Conservation (phyloP, 2,888 invertebrate genomes). For the Rhagophthalmus giganteus region DNA sequence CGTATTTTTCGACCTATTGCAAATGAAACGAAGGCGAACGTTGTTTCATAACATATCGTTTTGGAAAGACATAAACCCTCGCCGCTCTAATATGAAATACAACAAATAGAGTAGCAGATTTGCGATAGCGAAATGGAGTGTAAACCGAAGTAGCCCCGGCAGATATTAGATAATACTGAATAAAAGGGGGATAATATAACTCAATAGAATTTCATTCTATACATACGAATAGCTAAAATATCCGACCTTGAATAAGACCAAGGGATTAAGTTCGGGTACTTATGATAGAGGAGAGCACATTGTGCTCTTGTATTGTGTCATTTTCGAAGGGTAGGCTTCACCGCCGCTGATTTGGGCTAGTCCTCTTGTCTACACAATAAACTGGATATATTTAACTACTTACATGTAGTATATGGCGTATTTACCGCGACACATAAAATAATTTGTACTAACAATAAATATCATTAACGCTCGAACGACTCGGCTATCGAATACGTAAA, state of each 20-base stretch:
- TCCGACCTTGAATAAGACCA: constrained; percentile 46
- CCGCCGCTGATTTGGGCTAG: constrained; percentile 45
- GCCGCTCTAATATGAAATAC: constrained; percentile 23
- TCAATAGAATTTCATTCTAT: constrained; percentile 39
- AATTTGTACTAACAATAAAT: too few relatives aligned
- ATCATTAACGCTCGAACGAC: too few relatives aligned
- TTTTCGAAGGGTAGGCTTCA: constrained; percentile 47
- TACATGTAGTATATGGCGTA: background rate
- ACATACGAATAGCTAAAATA: constrained; percentile 39
- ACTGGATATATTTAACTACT: constrained; percentile 4
- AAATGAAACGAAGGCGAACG: constrained; percentile 21
- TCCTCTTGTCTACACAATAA: constrained; percentile 30
- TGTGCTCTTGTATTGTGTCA: constrained; percentile 47
- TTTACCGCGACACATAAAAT: background rate
- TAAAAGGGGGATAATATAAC: constrained; percentile 43
- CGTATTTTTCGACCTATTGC: constrained; percentile 27
- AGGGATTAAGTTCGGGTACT: constrained; percentile 49
- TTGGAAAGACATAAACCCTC: constrained; percentile 26
- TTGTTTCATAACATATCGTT: constrained; percentile 20
- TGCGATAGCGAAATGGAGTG: constrained; percentile 48
- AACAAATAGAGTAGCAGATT: constrained; percentile 30
- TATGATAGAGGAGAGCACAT: constrained; percentile 38
- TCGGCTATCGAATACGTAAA: too few relatives aligned
- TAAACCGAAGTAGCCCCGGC: constrained; percentile 46
- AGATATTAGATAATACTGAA: constrained; percentile 46